Percentiles rank a stretch among this genome's conserved stretches.
Evolutionary conservation across 2,797 vertebrate species (phyloP).

Genomic region (Sebastolobus altivelis): DNA sequence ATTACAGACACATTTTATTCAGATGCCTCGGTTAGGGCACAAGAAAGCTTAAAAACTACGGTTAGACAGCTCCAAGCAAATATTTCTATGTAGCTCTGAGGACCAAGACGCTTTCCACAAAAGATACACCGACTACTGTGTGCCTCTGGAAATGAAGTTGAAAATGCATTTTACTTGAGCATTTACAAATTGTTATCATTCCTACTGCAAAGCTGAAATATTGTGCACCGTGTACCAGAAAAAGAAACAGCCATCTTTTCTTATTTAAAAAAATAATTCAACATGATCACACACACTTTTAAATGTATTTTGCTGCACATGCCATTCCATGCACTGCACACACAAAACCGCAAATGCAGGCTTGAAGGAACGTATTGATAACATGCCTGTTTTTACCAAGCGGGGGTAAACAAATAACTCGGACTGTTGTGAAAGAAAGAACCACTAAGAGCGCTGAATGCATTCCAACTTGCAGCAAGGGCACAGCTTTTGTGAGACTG

Average conservation of each 20-base stretch:
- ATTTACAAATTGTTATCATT: slow-evolving; percentile 16
- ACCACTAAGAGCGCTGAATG: slow-evolving; percentile 40
- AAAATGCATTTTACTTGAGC: slow-evolving; percentile 27
- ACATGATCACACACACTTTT: slow-evolving; percentile 21
- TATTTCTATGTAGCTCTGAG: slow-evolving; percentile 39
- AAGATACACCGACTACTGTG: slow-evolving; percentile 13
- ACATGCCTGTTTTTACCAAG: slow-evolving; percentile 52
- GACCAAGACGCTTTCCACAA: slow-evolving; percentile 16
- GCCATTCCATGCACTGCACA: not conserved
- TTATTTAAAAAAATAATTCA: slow-evolving; percentile 24
- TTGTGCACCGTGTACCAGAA: not conserved
- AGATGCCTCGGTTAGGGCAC: slow-evolving; percentile 43
- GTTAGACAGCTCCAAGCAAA: slow-evolving; percentile 38
- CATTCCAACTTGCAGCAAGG: slow-evolving; percentile 70
- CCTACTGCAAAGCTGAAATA: slow-evolving; percentile 11
- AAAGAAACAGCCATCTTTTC: not conserved
- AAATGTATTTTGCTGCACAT: not conserved
- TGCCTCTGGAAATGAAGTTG: slow-evolving; percentile 36
- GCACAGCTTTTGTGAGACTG: slow-evolving; percentile 72
- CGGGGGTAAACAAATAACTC: slow-evolving; percentile 62
- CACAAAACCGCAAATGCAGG: not conserved
- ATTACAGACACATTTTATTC: slow-evolving; percentile 51
- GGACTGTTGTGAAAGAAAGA: slow-evolving; percentile 47
- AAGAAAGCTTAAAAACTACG: slow-evolving; percentile 26
- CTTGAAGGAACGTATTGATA: slow-evolving; percentile 49